Base-by-base conservation (phyloP, 2,888 invertebrate genomes). In the Ormyrus labotus region DNA sequence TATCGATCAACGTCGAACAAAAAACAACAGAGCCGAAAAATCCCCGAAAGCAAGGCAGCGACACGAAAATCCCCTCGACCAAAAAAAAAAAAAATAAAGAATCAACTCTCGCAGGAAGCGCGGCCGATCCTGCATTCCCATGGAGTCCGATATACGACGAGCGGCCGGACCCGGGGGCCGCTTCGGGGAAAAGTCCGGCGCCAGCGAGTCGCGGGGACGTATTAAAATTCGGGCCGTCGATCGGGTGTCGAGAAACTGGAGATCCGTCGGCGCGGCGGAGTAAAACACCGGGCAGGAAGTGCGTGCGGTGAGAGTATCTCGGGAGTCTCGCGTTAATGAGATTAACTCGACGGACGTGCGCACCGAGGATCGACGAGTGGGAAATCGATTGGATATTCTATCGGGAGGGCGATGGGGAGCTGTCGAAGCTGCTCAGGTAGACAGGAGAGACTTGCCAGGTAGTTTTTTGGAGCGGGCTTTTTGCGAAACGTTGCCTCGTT, bases 161-260 rank as follows among this genome's bases (percentile, higher is more conserved):
- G 19, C 19, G n/a, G 13, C 7, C 9, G 11, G 19, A 34, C 7
- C 6, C 57, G 63, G 61, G 34, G 45, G 7, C n/a, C 50, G 11
- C 65, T 74, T 64, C 65, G 65, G 6, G 6, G 73, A 74, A 74
- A 65, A 51, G 65, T 47, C 45, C 34, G 7, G 34, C 34, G 73
- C 19, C 19, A 19, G 19, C 19, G 19, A 19, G 19, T 19, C 19
- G 19, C 19, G 19, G 19, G 19, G 19, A 19, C 67, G 53, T 65
- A 80, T 80, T 75, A 67, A 71, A 13, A 80, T 80, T 80, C 80
- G 65, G 60, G n/a, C 8, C 70, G 19, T 19, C 74, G 75, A 80
- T 80, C 80, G 80, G 55, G 34, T 75, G 55, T 60, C 75, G 51
- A 58, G 78, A 72, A 78, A 78, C 61, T 9, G 68, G 78, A 78